These are phyloP conservation scores for Oreochromis tanganicae DNA, from an alignment of 2,113 vertebrate species.

Conservation along the genomic window DNA sequence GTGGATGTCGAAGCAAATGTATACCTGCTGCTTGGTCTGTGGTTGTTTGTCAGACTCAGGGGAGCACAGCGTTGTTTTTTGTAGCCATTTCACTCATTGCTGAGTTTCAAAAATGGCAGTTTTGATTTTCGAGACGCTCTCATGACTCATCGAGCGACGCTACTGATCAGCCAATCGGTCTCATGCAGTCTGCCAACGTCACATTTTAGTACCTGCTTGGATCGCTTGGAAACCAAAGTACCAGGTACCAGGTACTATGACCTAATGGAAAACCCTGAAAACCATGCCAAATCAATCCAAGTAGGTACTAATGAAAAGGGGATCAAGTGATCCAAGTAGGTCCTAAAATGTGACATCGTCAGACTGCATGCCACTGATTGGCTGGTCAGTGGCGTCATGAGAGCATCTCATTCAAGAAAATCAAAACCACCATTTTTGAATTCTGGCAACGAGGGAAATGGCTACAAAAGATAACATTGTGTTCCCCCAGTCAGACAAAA, in stretches of 20 bases:
- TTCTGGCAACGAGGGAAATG: fast-evolving
- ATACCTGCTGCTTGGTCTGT: background rate
- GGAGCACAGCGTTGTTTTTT: background rate
- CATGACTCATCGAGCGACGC: background rate
- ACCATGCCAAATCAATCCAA: background rate
- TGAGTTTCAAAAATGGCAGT: background rate
- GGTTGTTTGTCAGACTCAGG: fast-evolving
- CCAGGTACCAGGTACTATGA: background rate
- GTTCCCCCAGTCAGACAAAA: background rate
- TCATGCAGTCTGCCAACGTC: background rate
- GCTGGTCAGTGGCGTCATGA: background rate
- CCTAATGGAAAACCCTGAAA: background rate
- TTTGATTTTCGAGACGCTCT: fast-evolving
- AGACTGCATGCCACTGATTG: background rate
- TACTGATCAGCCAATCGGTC: background rate
- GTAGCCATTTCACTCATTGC: background rate
- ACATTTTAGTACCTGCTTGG: fast-evolving
- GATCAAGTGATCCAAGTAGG: background rate
- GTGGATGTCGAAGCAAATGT: background rate
- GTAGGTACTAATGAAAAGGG: background rate
- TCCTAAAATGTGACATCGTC: background rate
- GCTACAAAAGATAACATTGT: background rate
- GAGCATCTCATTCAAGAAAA: background rate
- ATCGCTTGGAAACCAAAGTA: fast-evolving
- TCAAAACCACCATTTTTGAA: background rate